Base-by-base conservation (phyloP, 2,113 vertebrate species). In the Perognathus longimembris region DNA sequence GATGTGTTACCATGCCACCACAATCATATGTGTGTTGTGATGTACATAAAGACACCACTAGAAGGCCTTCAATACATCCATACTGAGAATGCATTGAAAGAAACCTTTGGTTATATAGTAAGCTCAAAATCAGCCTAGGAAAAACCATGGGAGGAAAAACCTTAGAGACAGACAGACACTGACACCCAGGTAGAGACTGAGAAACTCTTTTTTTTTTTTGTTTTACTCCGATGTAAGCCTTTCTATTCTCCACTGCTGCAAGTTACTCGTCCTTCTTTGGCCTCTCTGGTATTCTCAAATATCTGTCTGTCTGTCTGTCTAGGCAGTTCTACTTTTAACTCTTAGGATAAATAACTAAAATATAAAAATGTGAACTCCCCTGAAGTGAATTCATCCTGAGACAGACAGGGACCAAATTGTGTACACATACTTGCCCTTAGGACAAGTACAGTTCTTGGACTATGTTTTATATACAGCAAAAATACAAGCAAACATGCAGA, bases 291-390 rank as follows among this genome's bases (percentile, higher is more conserved):
- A 81, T 32, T 34, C n/a, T 11, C 42, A 17, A 5, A 34, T 71
- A 20, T 85, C 85, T 77, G 17, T 76, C 54, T 50, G 40, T 88
- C 42, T 7, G 14, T 70, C 1, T 73, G 21, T 89, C 69, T 54
- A 81, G 32, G 54, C 28, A 81, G 34, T 85, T 91, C 26, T 0
- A 91, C 3, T 66, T 71, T 26, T 89, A 76, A 70, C 3, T 34
- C 76, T 88, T 84, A 88, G 32, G 28, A 79, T 75, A 79, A 69
- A 30, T 36, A 92, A 92, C 66, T 7, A 30, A 34, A 90, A 78
- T 22, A 40, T 38, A 90, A 92, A 59, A 50, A 71, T 30, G 32
- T 50, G 30, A 94, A 88, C 74, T 93, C 0, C 42, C 40, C 14
- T 64, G n/a, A n/a, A 75, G 20, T 36, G 42, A 4, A 66, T 79